A percentile compares a stretch with the other conserved stretches of the same genome.
Evolutionary conservation across 2,113 vertebrate genomes (phyloP).

Genomic region (Syrrhaptes paradoxus): DNA sequence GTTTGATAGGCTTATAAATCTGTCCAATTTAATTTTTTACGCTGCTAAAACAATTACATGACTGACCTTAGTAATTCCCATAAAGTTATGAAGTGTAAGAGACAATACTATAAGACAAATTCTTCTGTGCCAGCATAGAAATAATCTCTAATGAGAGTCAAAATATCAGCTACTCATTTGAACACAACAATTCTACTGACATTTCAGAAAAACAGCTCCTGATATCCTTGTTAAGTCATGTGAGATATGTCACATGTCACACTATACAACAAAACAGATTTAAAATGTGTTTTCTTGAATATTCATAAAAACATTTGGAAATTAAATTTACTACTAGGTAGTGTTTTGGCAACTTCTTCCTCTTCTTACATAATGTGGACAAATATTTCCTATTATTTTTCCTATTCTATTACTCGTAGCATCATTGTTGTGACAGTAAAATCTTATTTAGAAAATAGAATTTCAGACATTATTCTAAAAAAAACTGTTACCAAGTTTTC

Average conservation of each 20-base stretch:
- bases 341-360: not conserved
- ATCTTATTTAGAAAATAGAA: not conserved
- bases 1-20: not conserved
- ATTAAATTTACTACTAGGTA: not conserved
- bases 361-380: not conserved
- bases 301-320: not conserved
- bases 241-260: not conserved
- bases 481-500: not conserved
- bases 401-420: not conserved
- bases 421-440: not conserved
- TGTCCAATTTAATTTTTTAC: slow-evolving; percentile 17
- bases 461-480: not conserved
- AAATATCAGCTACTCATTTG: not conserved
- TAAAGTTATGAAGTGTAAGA: not conserved
- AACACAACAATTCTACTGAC: not conserved
- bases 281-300: not conserved
- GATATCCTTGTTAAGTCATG: not conserved
- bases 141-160: not conserved
- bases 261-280: not conserved
- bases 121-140: not conserved
- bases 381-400: not conserved
- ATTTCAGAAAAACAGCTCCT: not conserved
- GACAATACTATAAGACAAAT: not conserved
- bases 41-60: not conserved
- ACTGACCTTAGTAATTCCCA: not conserved